These are phyloP conservation scores for Athalia circularis DNA, from an alignment of 2,888 invertebrate species.

Conservation along the genomic window DNA sequence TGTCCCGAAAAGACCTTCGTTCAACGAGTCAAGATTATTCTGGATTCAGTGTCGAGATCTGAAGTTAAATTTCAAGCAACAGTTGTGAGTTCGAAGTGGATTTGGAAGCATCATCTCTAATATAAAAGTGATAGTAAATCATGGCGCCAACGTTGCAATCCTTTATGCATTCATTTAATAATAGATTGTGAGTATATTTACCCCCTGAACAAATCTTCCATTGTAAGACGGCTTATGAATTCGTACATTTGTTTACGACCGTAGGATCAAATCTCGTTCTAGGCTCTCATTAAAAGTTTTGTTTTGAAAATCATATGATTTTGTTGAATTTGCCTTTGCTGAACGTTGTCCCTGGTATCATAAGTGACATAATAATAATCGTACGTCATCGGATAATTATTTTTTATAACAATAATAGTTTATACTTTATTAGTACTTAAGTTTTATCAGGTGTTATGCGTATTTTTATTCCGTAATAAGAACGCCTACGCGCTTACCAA, in stretches of 20 bases:
- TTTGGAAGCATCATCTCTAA: neutral
- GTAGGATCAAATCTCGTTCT: neutral
- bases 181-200: constrained; percentile 80
- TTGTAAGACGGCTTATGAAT: neutral
- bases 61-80: constrained; percentile 50
- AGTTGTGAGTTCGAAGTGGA: constrained; percentile 45
- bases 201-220: neutral
- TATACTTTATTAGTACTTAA: neutral
- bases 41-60: constrained; percentile 57
- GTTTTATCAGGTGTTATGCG: constrained; percentile 23
- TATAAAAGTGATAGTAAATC: constrained; percentile 47
- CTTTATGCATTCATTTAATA: constrained; percentile 83
- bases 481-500: neutral
- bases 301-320: too few species aligned
- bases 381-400: constrained; percentile 2
- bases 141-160: constrained; percentile 80
- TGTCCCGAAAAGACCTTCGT: constrained; percentile 65
- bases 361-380: constrained; percentile 2
- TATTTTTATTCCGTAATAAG: too few species aligned
- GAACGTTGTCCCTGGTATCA: neutral
- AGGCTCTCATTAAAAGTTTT: too few species aligned
- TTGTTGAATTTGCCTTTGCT: too few species aligned
- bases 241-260: neutral
- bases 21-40: constrained; percentile 67
- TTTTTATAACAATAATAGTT: constrained; percentile 15